Conservation (phyloP, 2,113 vertebrate species). For the Aegypius monachus region DNA sequence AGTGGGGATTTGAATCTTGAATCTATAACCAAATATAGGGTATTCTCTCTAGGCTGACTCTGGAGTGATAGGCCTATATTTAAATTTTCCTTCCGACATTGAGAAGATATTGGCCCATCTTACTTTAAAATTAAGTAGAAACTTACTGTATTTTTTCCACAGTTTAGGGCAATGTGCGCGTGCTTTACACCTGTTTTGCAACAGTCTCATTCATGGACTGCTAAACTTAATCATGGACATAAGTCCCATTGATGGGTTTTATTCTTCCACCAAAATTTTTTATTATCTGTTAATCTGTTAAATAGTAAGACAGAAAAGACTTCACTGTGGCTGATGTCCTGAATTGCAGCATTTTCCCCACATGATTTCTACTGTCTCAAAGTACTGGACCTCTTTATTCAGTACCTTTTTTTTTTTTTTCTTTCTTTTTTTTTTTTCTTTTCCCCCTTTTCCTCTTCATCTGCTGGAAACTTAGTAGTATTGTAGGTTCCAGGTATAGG, state of each 20-base stretch:
- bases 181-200: neutral
- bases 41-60: neutral
- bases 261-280: neutral
- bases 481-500: too few species aligned
- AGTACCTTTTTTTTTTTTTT: neutral
- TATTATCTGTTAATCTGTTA: neutral
- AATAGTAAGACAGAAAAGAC: neutral
- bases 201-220: neutral
- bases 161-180: rapidly evolving
- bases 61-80: neutral
- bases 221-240: neutral
- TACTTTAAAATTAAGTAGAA: neutral
- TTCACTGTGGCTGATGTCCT: neutral
- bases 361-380: neutral
- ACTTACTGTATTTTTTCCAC: neutral
- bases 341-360: neutral
- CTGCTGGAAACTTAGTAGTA: neutral
- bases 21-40: rapidly evolving
- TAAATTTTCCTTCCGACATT: neutral
- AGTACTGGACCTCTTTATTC: neutral
- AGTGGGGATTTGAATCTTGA: neutral
- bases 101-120: neutral
- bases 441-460: neutral
- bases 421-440: neutral
- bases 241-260: neutral